phyloP scores from a whole-genome alignment of 2,888 invertebrate genomes.

The Gerosis bhagava region DNA sequence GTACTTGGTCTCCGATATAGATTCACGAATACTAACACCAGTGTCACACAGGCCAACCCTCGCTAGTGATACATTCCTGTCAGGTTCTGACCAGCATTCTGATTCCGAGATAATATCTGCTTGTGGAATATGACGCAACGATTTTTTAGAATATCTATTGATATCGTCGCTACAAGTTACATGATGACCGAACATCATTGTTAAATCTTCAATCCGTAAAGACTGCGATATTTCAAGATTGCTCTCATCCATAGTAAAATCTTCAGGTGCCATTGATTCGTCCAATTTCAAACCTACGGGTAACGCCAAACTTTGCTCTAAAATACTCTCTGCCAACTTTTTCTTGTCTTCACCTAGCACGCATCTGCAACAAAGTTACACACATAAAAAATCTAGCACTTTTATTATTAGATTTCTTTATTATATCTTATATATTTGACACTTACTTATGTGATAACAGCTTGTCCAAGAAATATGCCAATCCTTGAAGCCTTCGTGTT shows the following conservation, averaged over 20 bases:
- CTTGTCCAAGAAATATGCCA: constrained; percentile 85
- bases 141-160: constrained; percentile 45
- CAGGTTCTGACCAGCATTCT: constrained; percentile 94
- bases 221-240: constrained; percentile 69
- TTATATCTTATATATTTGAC: neutral
- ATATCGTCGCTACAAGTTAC: constrained; percentile 54
- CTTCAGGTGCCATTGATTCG: constrained; percentile 71
- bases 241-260: constrained; percentile 71
- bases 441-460: constrained; percentile 83
- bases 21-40: constrained; percentile 51
- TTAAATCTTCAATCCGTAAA: constrained; percentile 69
- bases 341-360: constrained; percentile 76
- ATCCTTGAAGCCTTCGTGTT: constrained; percentile 83
- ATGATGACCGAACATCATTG: constrained; percentile 76
- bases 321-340: constrained; percentile 71
- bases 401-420: too few species aligned
- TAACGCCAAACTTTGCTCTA: constrained; percentile 74
- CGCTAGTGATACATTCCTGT: constrained; percentile 90
- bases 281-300: constrained; percentile 74
- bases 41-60: constrained; percentile 85
- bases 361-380: constrained; percentile 55
- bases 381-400: neutral
- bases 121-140: constrained; percentile 51
- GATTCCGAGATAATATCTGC: constrained; percentile 84
- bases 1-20: constrained; percentile 55